A percentile compares a stretch with the other conserved stretches of the same genome.
These are phyloP conservation scores for Xylocopa sonorina DNA, from an alignment of 1,140 invertebrate species.

Conservation along the genomic window DNA sequence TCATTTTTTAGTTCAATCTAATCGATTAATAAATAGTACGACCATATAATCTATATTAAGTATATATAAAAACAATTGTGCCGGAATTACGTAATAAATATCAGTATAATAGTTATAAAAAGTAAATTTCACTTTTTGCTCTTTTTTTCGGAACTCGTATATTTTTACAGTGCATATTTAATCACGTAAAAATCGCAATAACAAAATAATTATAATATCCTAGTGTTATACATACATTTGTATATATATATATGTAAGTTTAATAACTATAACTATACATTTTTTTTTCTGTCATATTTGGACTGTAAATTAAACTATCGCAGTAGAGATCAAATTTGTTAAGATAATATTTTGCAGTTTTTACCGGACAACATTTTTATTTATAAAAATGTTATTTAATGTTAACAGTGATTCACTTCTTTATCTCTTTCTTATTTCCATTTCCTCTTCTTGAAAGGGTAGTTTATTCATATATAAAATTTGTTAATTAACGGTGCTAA, in stretches of 20 bases:
- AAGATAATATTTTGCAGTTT: constrained; percentile 9
- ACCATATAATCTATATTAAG: background rate
- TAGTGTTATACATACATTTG: constrained; percentile 12
- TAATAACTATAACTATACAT: constrained; percentile 16
- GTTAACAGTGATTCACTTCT: background rate
- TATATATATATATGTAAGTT: constrained; percentile 14
- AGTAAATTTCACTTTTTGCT: background rate
- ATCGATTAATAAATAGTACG: background rate
- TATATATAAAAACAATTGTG: background rate
- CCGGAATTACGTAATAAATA: constrained; percentile 2
- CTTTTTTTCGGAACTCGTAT: background rate
- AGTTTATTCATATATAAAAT: constrained; percentile 31
- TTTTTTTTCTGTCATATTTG: constrained; percentile 13
- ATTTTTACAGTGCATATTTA: constrained; percentile 7
- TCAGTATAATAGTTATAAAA: constrained; percentile 8
- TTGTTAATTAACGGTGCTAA: constrained; percentile 29
- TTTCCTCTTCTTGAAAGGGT: background rate
- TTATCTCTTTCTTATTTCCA: no score
- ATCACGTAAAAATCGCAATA: constrained; percentile 26
- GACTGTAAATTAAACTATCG: constrained; percentile 28
- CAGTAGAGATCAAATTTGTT: constrained; percentile 38
- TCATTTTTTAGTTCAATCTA: constrained; percentile 2
- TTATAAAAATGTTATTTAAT: constrained; percentile 26
- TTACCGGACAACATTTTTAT: constrained; percentile 21
- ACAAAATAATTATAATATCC: constrained; percentile 43